Conservation (phyloP, 1,140 invertebrate species). For the Lerema accius region DNA sequence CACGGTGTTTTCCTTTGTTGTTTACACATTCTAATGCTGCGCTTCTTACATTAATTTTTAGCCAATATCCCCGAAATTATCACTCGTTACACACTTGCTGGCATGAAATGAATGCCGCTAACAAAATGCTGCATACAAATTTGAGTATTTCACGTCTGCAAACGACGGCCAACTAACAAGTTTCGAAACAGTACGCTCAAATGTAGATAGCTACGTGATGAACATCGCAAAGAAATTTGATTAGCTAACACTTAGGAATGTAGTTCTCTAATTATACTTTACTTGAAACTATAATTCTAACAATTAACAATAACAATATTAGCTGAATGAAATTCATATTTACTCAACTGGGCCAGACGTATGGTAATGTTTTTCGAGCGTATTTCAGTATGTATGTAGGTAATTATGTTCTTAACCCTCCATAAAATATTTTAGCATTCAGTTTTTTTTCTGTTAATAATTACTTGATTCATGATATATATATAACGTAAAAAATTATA, state of each 20-base stretch:
- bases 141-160: slow-evolving; percentile 48
- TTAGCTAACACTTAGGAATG: slow-evolving; percentile 54
- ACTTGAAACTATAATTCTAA: background rate
- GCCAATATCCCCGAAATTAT: slow-evolving; percentile 22
- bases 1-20: too few species aligned
- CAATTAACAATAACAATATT: too few species aligned
- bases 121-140: slow-evolving; percentile 49
- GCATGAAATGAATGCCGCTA: slow-evolving; percentile 5
- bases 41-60: slow-evolving; percentile 20
- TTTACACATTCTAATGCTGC: slow-evolving; percentile 2
- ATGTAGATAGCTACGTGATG: slow-evolving; percentile 38
- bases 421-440: too few species aligned
- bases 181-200: slow-evolving; percentile 44
- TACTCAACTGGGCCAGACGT: too few species aligned
- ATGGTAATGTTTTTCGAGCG: too few species aligned
- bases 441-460: too few species aligned
- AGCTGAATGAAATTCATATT: too few species aligned
- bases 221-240: slow-evolving; percentile 51
- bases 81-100: slow-evolving; percentile 25
- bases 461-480: too few species aligned
- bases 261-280: slow-evolving; percentile 13
- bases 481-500: too few species aligned
- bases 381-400: too few species aligned
- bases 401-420: too few species aligned
- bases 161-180: slow-evolving; percentile 37